Conservation (phyloP, 53 echinoderm and acorn worm genomes). For the Astropecten irregularis region DNA sequence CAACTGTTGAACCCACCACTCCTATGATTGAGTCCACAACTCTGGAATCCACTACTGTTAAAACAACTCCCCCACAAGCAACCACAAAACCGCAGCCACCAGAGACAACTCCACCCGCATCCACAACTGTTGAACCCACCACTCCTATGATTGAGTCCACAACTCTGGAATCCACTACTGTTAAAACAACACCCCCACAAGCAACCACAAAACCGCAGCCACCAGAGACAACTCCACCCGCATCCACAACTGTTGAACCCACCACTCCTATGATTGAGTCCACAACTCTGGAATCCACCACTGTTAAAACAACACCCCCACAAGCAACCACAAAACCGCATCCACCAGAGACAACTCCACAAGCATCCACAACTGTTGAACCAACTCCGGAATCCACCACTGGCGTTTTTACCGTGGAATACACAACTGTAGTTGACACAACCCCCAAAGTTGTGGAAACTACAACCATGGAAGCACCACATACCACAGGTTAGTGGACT, state of each 20-base stretch:
- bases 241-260: constrained; percentile 18
- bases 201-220: constrained; percentile 11
- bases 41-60: constrained; percentile 14
- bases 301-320: neutral
- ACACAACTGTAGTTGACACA: too few relatives aligned
- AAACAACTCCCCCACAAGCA: neutral
- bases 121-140: neutral
- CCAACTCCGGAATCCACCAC: neutral
- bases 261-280: constrained; percentile 5
- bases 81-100: constrained; percentile 16
- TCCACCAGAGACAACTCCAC: constrained; percentile 20
- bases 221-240: constrained; percentile 39
- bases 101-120: constrained; percentile 14
- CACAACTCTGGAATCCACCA: constrained; percentile 22
- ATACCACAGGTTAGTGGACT: constrained; percentile 38
- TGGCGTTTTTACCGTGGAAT: too few relatives aligned
- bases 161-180: constrained; percentile 28
- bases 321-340: neutral
- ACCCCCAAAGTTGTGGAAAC: neutral
- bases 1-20: constrained; percentile 33
- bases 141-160: constrained; percentile 35
- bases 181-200: neutral
- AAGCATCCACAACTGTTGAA: constrained; percentile 36
- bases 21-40: constrained; percentile 23
- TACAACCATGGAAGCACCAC: neutral